Evolutionary conservation across 2,113 vertebrate species (phyloP), one percentile per base, ranked within the genome.

Genomic region (Typhlomys cinereus): DNA sequence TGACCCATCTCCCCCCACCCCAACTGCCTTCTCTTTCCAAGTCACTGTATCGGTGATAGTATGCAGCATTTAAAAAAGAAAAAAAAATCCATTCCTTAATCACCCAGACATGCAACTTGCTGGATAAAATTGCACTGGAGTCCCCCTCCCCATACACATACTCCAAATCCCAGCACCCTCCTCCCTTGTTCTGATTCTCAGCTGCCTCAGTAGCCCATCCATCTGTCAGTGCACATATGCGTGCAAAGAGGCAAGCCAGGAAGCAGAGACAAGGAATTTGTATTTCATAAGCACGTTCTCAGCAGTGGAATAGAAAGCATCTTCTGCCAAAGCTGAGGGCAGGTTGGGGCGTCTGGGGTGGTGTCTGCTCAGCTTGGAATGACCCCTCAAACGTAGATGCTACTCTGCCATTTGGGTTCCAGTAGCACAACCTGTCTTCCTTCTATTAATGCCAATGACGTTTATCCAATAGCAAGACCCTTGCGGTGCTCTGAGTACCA

Each of bases 151-250:
- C 46, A 39, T 54, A 82, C 79, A n/a, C 29, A 31, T 34, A 82
- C 91, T 79, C 86, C 2, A 76, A 92, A 93, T 81, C 61, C 80
- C 91, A 39, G 89, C 87, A 73, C 93, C 87, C 87, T 76, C 84
- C 91, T 73, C 89, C 79, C 86, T 80, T 67, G 25, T 88, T 94
- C 95, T 78, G 89, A 92, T 78, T 96, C 78, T 92, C 91, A 92
- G 94, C 95, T 92, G 96, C 84, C 79, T 96, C 62, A 25, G 71
- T 84, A 92, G 86, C 95, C 81, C 84, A 78, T 94, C 96, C 96
- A 96, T 97, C 96, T 97, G 96, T 89, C 80, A 84, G 93, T 66
- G 93, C 87, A 75, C 96, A 96, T 96, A 97, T 97, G 96, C 84
- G 91, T 87, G 92, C 93, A 94, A n/a, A 91, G 89, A 95, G 91